These are phyloP conservation scores for Melieria omissa DNA, from an alignment of 2,888 invertebrate genomes.

Conservation along the genomic window DNA sequence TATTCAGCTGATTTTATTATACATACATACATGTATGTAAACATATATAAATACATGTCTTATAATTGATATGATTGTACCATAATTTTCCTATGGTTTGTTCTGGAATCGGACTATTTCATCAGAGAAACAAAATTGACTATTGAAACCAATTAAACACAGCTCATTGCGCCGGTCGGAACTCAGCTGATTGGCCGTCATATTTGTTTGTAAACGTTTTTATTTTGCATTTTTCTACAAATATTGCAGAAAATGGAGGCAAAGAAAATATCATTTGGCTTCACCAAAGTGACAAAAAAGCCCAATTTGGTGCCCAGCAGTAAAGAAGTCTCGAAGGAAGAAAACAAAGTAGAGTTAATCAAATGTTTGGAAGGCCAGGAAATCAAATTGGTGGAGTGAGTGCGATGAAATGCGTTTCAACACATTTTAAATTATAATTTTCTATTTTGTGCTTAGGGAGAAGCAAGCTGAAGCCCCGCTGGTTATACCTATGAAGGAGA, in stretches of 20 bases:
- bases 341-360: constrained; percentile 75
- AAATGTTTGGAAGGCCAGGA: constrained; percentile 81
- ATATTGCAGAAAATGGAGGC: constrained; percentile 68
- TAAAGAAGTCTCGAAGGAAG: constrained; percentile 62
- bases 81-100: too few species aligned
- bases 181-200: constrained; percentile 17
- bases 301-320: constrained; percentile 61
- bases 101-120: too few species aligned
- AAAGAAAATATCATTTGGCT: constrained; percentile 85
- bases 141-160: too few species aligned
- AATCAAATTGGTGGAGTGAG: constrained; percentile 81
- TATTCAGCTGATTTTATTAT: too few species aligned
- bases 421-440: not conserved
- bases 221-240: not conserved
- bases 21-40: too few species aligned
- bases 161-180: not conserved
- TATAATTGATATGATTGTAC: too few species aligned
- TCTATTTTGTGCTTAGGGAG: constrained; percentile 61
- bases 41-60: too few species aligned
- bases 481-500: constrained; percentile 75
- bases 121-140: too few species aligned
- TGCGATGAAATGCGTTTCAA: constrained; percentile 41
- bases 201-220: constrained; percentile 50
- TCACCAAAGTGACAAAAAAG: constrained; percentile 76
- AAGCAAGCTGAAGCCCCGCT: constrained; percentile 68